Percentiles rank a stretch among this genome's conserved stretches.
Evolutionary conservation across 2,113 vertebrate species (phyloP).

Genomic region (Ochotona curzoniae): DNA sequence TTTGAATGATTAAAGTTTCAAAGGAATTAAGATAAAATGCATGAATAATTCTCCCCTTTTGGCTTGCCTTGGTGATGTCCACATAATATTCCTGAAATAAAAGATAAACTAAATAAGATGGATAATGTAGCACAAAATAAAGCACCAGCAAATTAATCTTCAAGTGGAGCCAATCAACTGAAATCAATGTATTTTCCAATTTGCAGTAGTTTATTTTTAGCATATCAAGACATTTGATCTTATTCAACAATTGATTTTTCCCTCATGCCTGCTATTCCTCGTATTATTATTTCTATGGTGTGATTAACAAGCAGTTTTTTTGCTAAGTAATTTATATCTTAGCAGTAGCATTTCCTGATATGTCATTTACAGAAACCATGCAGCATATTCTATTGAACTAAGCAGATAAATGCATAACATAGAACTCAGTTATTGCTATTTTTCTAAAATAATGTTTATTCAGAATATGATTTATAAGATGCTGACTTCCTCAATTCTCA

Average conservation of each 20-base stretch:
- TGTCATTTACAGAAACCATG: not conserved
- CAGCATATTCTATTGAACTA: not conserved
- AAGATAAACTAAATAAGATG: not conserved
- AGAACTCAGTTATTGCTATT: not conserved
- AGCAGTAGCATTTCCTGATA: not conserved
- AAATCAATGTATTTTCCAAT: constrained; percentile 14
- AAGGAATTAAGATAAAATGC: not conserved
- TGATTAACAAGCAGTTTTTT: not conserved
- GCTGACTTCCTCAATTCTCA: not conserved
- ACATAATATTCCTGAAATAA: not conserved
- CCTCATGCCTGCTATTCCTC: not conserved
- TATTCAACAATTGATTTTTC: constrained; percentile 18
- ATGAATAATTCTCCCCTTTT: not conserved
- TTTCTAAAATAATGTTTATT: constrained; percentile 15
- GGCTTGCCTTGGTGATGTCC: not conserved
- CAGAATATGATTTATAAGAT: not conserved
- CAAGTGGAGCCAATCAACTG: constrained; percentile 10
- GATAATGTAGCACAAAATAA: not conserved
- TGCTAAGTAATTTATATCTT: not conserved
- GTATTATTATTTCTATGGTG: not conserved
- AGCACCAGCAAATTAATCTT: not conserved
- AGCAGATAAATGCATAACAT: not conserved
- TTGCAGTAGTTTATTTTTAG: not conserved
- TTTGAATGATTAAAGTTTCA: constrained; percentile 36
- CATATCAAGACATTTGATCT: not conserved